A percentile compares a stretch with the other conserved stretches of the same genome.
Evolutionary conservation across 2,888 invertebrate species (phyloP).

Genomic region (Neoascia interrupta): DNA sequence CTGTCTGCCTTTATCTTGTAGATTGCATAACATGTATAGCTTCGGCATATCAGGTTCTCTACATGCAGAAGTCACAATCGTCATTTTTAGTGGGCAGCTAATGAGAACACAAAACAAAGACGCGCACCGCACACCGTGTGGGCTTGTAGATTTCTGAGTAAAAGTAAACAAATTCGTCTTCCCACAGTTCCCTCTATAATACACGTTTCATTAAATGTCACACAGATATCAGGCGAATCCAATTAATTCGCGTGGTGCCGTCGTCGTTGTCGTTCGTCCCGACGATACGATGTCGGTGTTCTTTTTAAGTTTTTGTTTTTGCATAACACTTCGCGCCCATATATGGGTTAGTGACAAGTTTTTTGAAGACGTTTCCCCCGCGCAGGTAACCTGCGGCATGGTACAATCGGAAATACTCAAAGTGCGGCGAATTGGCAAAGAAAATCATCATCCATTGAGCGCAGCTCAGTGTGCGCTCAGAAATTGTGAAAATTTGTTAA

Average conservation of each 20-base stretch:
- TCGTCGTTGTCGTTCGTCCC: not conserved
- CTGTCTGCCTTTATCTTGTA: not conserved
- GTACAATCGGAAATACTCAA: not conserved
- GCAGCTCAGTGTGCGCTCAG: too few relatives aligned
- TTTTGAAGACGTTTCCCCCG: not conserved
- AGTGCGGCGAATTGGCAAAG: not conserved
- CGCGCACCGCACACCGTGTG: not conserved
- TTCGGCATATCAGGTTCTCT: too few relatives aligned
- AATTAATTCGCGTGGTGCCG: conserved; percentile 51
- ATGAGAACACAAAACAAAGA: conserved; percentile 1
- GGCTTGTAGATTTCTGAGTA: not conserved
- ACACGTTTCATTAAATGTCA: conserved; percentile 7
- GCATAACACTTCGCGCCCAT: too few relatives aligned
- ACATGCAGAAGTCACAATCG: not conserved
- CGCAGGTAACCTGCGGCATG: not conserved
- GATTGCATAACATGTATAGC: not conserved
- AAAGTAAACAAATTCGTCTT: not conserved
- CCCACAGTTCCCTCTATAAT: too few relatives aligned
- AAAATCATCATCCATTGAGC: not conserved
- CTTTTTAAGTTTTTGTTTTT: too few relatives aligned
- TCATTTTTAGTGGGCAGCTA: not conserved
- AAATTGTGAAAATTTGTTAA: too few relatives aligned
- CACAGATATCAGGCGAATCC: conserved; percentile 55
- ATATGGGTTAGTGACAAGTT: too few relatives aligned
- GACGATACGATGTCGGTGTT: not conserved